These are phyloP conservation scores for Thinocorus orbignyianus DNA, from an alignment of 2,113 vertebrate species.

Conservation along the genomic window DNA sequence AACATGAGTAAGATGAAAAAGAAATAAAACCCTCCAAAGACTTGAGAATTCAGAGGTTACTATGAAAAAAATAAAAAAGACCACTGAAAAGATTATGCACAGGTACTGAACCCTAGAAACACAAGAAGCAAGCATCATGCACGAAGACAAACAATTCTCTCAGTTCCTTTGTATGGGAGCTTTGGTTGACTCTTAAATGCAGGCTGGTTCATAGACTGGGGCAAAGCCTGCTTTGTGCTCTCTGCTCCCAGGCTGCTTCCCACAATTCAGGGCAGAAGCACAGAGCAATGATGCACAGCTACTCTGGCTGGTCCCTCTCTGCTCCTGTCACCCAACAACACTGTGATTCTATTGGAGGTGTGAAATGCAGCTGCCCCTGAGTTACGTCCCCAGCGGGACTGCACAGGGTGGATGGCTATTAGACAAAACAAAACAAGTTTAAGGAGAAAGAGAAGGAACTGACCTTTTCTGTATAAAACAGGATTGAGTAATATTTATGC, in stretches of 20 bases:
- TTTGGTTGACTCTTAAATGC: not conserved
- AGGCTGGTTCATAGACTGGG: not conserved
- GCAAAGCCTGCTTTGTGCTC: rapidly evolving
- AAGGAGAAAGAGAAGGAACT: not conserved
- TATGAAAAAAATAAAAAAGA: not conserved
- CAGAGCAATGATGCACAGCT: rapidly evolving
- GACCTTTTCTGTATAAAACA: not conserved
- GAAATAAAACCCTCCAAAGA: not conserved
- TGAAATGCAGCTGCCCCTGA: not conserved
- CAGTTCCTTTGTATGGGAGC: not conserved
- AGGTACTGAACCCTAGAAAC: not conserved
- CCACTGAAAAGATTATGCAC: not conserved
- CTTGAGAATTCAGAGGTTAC: not conserved
- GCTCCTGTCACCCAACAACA: not conserved
- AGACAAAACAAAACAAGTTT: not conserved
- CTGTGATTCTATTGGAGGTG: rapidly evolving
- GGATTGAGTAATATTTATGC: not conserved
- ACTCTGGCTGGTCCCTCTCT: not conserved
- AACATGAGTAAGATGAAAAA: not conserved
- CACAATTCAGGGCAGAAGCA: not conserved
- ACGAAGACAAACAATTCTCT: not conserved
- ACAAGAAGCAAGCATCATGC: not conserved
- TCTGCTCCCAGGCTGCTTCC: not conserved
- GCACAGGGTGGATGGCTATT: not conserved
- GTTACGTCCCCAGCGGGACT: not conserved